Conservation (phyloP, 2,797 vertebrate species). For the Fundulus diaphanus region DNA sequence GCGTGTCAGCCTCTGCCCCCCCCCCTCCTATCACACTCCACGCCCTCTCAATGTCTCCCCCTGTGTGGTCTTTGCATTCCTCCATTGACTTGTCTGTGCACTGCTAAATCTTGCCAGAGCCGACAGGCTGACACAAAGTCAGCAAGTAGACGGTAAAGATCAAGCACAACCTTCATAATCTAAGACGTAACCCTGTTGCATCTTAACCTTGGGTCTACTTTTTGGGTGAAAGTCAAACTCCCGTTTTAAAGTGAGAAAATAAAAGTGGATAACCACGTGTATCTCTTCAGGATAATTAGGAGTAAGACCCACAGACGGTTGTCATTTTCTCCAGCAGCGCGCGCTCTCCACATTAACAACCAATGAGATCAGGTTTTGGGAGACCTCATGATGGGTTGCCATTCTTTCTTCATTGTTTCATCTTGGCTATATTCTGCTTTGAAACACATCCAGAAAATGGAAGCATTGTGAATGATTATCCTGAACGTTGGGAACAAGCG, state of each 20-base stretch:
- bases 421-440: constrained; percentile 25
- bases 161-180: constrained; percentile 5
- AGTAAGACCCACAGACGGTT: constrained; percentile 34
- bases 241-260: constrained; percentile 12
- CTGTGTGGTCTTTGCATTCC: constrained; percentile 80
- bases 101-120: constrained; percentile 40
- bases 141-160: constrained; percentile 47
- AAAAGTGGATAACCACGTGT: constrained; percentile 23
- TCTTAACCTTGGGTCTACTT: neutral
- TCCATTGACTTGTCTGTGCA: constrained; percentile 55
- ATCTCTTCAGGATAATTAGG: constrained; percentile 37
- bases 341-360: constrained; percentile 56
- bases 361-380: constrained; percentile 66
- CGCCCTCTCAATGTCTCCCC: constrained; percentile 56
- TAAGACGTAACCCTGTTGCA: neutral
- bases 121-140: constrained; percentile 37
- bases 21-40: constrained; percentile 30
- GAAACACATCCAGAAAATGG: constrained; percentile 31
- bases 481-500: constrained; percentile 54
- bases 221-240: neutral
- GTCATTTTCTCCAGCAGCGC: constrained; percentile 53
- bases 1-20: constrained; percentile 41
- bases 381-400: constrained; percentile 47
- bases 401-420: constrained; percentile 49
- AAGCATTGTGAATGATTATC: constrained; percentile 48